Conservation (phyloP, 2,888 invertebrate genomes). For the Troilus luridus region DNA sequence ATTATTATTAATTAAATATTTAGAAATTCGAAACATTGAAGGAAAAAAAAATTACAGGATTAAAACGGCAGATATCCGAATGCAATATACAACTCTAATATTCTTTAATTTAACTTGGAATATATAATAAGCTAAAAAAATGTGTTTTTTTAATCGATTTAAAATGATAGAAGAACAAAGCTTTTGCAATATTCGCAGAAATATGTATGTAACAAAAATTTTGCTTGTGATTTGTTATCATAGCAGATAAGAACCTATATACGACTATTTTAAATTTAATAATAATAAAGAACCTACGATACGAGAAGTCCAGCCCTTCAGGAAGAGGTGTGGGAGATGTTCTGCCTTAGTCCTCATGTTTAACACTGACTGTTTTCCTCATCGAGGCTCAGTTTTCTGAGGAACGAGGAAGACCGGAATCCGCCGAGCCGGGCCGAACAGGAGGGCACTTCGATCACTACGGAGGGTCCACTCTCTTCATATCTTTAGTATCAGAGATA, state of each 20-base stretch:
- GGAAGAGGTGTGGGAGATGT: constrained; percentile 8
- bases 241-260: background rate
- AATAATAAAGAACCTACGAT: constrained; percentile 30
- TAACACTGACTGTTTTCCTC: constrained; percentile 47
- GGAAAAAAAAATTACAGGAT: too few species aligned
- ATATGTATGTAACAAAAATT: background rate
- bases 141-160: background rate
- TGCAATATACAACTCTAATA: too few species aligned
- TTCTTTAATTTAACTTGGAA: too few species aligned
- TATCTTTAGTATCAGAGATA: background rate
- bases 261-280: background rate
- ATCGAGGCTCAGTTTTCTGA: background rate
- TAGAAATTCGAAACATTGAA: too few species aligned
- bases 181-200: background rate
- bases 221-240: background rate
- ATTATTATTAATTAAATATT: too few species aligned
- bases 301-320: constrained; percentile 42
- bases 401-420: background rate
- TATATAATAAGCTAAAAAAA: too few species aligned
- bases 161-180: background rate
- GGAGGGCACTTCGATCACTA: background rate
- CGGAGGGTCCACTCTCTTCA: background rate
- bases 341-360: constrained; percentile 52
- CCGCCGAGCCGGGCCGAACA: background rate
- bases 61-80: too few species aligned